Evolutionary conservation across 2,888 invertebrate species (phyloP), one percentile per base, ranked within the genome.

Genomic region (Plutella xylostella): DNA sequence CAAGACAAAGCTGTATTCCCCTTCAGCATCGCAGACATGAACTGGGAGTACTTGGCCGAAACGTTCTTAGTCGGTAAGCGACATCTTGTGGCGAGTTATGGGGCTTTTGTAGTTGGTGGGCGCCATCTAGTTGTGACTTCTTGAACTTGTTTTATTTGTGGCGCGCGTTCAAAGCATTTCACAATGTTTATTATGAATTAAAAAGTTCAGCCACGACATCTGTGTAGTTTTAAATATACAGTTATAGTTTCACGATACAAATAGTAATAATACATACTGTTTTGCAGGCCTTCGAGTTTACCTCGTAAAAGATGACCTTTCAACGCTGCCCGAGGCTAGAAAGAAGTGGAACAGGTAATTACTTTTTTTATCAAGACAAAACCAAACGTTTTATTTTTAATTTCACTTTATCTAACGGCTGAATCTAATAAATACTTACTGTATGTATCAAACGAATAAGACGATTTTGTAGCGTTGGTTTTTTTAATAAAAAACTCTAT

Each of bases 241-340:
- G n/a, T n/a, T n/a, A n/a, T n/a, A n/a, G n/a, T n/a, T n/a, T n/a
- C n/a, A n/a, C n/a, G n/a, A n/a, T 28, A 28, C 9, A 22, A 22
- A 7, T 33, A 33, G 14, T 14, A 15, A 33, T 33, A 14, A 31
- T 11, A 31, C 31, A 25, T 30, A 30, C 33, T 51, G 42, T 1
- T 78, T 89, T 48, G 72, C 86, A 68, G 96, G 96, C 2, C 86
- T 92, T 38, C 85, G 94, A 51, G 85, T 90, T 1, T 94, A 92
- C 64, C 72, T 96, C 9, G 72, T 95, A 30, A 93, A 94, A 57
- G 95, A 96, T 61, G 90, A 92, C 17, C 65, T 91, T 2, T 89
- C 90, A 0, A 91, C 92, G 0, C 68, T 94, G 44, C 90, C 90
- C 0, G 86, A 88, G 56, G 92, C 90, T 51, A 86, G 83, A 51